Evolutionary conservation across 2,797 vertebrate genomes (phyloP).

Genomic region (Xenentodon cancila): DNA sequence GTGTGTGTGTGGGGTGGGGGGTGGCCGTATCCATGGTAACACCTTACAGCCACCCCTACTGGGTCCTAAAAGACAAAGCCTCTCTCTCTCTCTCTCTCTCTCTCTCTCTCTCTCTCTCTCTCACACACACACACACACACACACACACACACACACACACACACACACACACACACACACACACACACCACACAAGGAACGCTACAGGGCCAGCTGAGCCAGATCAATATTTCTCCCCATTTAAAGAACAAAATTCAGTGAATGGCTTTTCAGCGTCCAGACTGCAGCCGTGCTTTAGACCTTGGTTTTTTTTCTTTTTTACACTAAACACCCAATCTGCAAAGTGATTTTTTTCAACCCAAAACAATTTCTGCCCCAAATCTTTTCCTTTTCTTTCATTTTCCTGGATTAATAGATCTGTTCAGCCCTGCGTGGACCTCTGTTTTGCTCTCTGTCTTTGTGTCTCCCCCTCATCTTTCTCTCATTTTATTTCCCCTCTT

Average conservation of each 20-base stretch:
- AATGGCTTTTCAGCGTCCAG: conserved; percentile 93
- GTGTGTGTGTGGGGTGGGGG: conserved; percentile 19
- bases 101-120: conserved; percentile 44
- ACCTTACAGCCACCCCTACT: conserved; percentile 70
- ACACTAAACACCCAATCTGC: conserved; percentile 75
- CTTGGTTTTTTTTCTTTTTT: conserved; percentile 63
- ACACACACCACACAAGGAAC: conserved; percentile 54
- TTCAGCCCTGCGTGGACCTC: conserved; percentile 29
- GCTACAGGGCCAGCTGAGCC: conserved; percentile 93
- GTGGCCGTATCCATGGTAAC: conserved; percentile 80
- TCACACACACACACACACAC: conserved; percentile 48
- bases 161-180: conserved; percentile 70
- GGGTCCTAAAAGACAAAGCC: conserved; percentile 80
- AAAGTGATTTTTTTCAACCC: conserved; percentile 59
- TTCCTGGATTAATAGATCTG: conserved; percentile 37
- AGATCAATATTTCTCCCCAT: conserved; percentile 99
- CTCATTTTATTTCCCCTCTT: conserved; percentile 23
- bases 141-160: conserved; percentile 59
- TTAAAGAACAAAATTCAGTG: conserved; percentile 99
- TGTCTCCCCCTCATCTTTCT: conserved; percentile 20
- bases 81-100: conserved; percentile 28
- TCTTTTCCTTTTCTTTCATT: conserved; percentile 48
- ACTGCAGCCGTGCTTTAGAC: conserved; percentile 82
- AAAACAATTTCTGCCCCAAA: conserved; percentile 59
- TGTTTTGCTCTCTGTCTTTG: conserved; percentile 42